Percentiles rank a stretch among this genome's conserved stretches.
Conservation (phyloP, 2,113 vertebrate genomes). For the Silurus asotus region DNA sequence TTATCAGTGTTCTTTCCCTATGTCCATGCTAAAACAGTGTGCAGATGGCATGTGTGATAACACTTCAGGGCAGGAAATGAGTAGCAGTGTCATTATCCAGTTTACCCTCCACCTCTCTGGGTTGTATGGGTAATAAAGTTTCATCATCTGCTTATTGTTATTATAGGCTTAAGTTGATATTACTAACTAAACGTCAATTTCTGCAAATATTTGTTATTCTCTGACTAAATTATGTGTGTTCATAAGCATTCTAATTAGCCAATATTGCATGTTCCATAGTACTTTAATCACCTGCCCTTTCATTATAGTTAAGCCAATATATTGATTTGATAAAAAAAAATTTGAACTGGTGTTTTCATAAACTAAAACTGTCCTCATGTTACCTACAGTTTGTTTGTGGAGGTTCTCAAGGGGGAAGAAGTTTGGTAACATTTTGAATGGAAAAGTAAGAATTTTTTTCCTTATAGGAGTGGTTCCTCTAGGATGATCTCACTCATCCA, state of each 20-base stretch:
- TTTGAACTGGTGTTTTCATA: neutral
- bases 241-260: neutral
- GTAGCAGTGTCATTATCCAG: neutral
- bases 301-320: neutral
- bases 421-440: neutral
- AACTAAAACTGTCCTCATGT: neutral
- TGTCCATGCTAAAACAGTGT: neutral
- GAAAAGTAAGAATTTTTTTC: neutral
- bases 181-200: neutral
- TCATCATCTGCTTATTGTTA: constrained; percentile 30
- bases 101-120: constrained; percentile 25
- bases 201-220: neutral
- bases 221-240: neutral
- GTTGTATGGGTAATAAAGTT: constrained; percentile 46
- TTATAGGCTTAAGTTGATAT: neutral
- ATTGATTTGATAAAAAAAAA: neutral
- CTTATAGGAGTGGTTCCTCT: neutral
- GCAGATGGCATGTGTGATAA: constrained; percentile 27
- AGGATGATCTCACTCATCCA: neutral
- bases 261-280: neutral
- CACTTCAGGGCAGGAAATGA: constrained; percentile 29
- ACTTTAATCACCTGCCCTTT: neutral
- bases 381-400: neutral
- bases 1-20: neutral
- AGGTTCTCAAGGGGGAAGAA: neutral